Percentiles rank a stretch among this genome's conserved stretches.
phyloP scores from a whole-genome alignment of 2,113 vertebrate genomes.

The Apodemus sylvaticus region DNA sequence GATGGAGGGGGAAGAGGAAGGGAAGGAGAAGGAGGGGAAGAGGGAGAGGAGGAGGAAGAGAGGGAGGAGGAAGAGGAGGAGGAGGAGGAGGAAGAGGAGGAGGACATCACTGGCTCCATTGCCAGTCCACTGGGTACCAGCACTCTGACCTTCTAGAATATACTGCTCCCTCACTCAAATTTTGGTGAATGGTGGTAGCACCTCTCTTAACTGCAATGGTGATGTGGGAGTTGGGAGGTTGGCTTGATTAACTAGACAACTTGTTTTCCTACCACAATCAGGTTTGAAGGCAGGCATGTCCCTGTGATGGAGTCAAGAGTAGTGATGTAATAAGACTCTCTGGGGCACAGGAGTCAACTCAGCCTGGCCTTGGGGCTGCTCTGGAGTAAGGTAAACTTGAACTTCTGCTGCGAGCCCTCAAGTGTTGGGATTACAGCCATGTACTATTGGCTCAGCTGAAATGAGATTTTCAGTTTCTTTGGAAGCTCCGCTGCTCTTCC shows the following conservation, averaged over 20 bases:
- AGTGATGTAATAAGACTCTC: background rate
- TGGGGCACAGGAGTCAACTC: background rate
- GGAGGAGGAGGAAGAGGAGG: background rate
- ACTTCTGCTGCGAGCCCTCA: background rate
- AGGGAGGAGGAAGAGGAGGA: too few species aligned
- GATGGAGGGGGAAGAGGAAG: background rate
- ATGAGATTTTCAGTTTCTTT: background rate
- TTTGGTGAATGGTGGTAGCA: background rate
- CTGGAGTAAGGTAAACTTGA: background rate
- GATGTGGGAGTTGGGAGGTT: background rate
- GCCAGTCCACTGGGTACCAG: background rate
- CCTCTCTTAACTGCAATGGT: background rate
- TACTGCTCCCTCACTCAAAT: background rate
- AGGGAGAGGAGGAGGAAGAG: background rate
- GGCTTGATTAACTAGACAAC: background rate
- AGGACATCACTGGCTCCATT: background rate
- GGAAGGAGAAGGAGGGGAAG: background rate
- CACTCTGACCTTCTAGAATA: background rate
- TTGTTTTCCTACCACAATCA: background rate
- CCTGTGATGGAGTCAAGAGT: background rate
- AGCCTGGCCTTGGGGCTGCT: background rate
- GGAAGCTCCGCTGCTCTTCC: background rate
- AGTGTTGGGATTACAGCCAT: too few species aligned
- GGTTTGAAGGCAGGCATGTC: background rate
- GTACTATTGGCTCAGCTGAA: background rate